phyloP scores from a whole-genome alignment of 2,113 vertebrate genomes.

The Gymnobelideus leadbeateri region DNA sequence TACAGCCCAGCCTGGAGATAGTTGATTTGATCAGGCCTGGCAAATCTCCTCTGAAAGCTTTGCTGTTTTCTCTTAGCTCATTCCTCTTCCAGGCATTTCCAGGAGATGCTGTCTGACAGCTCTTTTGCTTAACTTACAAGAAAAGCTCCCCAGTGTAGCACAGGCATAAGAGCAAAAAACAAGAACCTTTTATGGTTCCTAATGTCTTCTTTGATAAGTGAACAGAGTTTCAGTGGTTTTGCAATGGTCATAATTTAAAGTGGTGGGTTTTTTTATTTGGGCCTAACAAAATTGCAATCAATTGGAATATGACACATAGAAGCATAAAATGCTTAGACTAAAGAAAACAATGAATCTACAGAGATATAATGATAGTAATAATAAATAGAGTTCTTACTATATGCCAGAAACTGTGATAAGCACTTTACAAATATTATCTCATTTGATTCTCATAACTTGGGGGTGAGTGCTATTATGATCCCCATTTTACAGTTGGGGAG shows the following conservation, averaged over 20 bases:
- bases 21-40: slow-evolving; percentile 66
- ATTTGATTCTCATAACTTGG: not conserved
- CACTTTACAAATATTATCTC: not conserved
- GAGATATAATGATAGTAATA: slow-evolving; percentile 8
- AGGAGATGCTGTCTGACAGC: slow-evolving; percentile 68
- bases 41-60: slow-evolving; percentile 59
- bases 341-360: slow-evolving; percentile 24
- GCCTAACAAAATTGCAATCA: slow-evolving; percentile 9
- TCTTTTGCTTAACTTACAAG: slow-evolving; percentile 60
- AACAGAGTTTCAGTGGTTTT: slow-evolving; percentile 47
- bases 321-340: not conserved
- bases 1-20: slow-evolving; percentile 36
- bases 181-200: slow-evolving; percentile 47
- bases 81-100: slow-evolving; percentile 68
- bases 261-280: slow-evolving; percentile 6
- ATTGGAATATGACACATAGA: not conserved
- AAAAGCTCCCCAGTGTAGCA: slow-evolving; percentile 62
- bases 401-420: not conserved
- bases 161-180: slow-evolving; percentile 42
- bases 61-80: slow-evolving; percentile 67
- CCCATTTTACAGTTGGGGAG: not conserved
- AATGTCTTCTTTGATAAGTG: slow-evolving; percentile 55
- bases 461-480: not conserved
- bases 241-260: slow-evolving; percentile 56
- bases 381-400: not conserved